phyloP scores from a whole-genome alignment of 2,113 vertebrate genomes.

The Bubalus kerabau region DNA sequence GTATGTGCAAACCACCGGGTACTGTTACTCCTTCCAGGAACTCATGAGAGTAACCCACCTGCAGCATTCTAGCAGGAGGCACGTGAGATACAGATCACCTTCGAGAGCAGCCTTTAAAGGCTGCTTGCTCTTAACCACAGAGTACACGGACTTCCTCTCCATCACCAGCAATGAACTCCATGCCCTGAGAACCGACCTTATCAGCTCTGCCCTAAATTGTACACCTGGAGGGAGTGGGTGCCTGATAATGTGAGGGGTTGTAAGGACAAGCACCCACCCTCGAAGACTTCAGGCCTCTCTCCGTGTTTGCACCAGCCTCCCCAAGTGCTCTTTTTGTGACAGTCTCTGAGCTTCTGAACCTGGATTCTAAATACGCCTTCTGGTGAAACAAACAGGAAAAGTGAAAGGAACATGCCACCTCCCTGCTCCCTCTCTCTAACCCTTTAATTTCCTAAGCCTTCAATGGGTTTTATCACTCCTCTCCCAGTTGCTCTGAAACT shows the following conservation, averaged over 20 bases:
- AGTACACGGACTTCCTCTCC: neutral
- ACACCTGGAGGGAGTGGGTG: neutral
- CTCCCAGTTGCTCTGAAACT: neutral
- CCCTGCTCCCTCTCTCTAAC: neutral
- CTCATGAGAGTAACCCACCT: neutral
- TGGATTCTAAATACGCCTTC: neutral
- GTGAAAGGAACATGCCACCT: neutral
- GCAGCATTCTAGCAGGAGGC: neutral
- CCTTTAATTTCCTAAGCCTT: neutral
- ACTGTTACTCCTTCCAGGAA: constrained; percentile 10
- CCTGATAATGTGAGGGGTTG: accelerated
- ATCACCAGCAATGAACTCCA: neutral
- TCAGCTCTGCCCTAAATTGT: constrained; percentile 22
- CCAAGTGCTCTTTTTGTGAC: neutral
- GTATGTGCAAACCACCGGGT: neutral
- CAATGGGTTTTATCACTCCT: neutral
- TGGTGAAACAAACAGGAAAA: neutral
- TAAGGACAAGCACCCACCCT: accelerated
- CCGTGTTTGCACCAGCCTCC: neutral
- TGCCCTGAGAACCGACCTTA: neutral
- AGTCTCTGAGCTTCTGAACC: neutral
- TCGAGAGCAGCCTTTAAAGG: constrained; percentile 24
- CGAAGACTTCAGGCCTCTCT: accelerated
- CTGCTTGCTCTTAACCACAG: constrained; percentile 18
- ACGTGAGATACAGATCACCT: neutral